Conservation (phyloP, 2,113 vertebrate genomes). For the Nothocercus julius region DNA sequence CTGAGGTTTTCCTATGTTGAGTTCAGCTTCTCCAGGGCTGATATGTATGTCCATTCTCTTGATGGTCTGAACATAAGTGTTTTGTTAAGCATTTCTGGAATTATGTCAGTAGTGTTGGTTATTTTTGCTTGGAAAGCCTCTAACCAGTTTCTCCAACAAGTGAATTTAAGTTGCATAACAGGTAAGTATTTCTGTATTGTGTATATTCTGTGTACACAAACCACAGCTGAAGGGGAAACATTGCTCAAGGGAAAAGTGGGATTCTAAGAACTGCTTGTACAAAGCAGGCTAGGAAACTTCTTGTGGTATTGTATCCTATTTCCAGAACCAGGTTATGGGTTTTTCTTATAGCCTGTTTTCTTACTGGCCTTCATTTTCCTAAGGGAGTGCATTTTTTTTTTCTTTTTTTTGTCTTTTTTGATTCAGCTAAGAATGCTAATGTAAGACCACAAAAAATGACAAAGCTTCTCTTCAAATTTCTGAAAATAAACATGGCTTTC, state of each 20-base stretch:
- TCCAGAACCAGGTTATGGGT: not conserved
- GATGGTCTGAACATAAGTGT: not conserved
- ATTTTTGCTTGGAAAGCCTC: not conserved
- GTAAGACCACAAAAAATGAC: not conserved
- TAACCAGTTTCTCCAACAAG: not conserved
- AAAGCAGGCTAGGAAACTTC: not conserved
- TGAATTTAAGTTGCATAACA: not conserved
- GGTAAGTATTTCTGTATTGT: not conserved
- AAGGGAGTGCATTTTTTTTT: not conserved
- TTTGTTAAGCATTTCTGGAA: not conserved
- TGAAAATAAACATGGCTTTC: not conserved
- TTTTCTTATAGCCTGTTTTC: not conserved
- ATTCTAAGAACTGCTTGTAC: not conserved
- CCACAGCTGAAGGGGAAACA: not conserved
- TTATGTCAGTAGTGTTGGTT: not conserved
- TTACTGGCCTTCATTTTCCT: not conserved
- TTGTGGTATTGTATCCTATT: not conserved
- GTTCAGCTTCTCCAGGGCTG: not conserved
- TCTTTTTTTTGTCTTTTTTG: not conserved
- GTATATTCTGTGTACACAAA: not conserved
- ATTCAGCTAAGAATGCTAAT: not conserved
- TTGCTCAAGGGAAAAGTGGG: not conserved
- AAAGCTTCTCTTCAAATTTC: not conserved
- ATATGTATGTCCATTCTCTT: not conserved
- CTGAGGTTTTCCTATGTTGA: not conserved